Conservation (phyloP, 1,140 invertebrate genomes). For the Tetramorium alpestre region DNA sequence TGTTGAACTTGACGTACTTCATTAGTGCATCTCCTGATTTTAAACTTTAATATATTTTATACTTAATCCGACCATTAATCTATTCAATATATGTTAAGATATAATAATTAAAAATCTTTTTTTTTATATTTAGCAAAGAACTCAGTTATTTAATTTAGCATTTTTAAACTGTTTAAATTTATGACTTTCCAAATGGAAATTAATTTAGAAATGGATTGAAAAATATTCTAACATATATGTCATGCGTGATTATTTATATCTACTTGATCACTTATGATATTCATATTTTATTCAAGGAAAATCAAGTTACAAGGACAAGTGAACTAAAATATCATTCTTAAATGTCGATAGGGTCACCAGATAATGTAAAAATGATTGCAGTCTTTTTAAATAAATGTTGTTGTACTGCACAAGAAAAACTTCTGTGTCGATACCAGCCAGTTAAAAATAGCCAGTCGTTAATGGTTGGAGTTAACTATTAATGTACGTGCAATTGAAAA, state of each 20-base stretch:
- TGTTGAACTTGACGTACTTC: constrained; percentile 1
- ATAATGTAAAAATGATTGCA: constrained; percentile 14
- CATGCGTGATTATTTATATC: neutral
- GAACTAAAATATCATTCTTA: constrained; percentile 31
- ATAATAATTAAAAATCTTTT: neutral
- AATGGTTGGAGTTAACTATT: neutral
- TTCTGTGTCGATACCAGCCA: neutral
- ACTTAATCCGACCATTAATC: neutral
- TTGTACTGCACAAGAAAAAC: neutral
- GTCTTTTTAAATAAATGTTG: constrained; percentile 38
- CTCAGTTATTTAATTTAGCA: no score
- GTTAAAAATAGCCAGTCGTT: constrained; percentile 23
- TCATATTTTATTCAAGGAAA: neutral
- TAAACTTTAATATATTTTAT: constrained; percentile 2
- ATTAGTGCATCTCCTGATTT: neutral
- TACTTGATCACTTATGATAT: neutral
- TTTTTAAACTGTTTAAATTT: neutral
- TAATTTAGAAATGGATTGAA: neutral
- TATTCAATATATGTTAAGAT: neutral
- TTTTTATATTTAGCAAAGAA: no score
- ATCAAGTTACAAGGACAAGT: constrained; percentile 5
- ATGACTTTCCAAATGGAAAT: neutral
- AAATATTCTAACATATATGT: neutral
- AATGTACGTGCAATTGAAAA: neutral
- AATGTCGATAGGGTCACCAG: neutral